Base-by-base conservation (phyloP, 2,797 vertebrate species). In the Pangasius sanitwongsei region DNA sequence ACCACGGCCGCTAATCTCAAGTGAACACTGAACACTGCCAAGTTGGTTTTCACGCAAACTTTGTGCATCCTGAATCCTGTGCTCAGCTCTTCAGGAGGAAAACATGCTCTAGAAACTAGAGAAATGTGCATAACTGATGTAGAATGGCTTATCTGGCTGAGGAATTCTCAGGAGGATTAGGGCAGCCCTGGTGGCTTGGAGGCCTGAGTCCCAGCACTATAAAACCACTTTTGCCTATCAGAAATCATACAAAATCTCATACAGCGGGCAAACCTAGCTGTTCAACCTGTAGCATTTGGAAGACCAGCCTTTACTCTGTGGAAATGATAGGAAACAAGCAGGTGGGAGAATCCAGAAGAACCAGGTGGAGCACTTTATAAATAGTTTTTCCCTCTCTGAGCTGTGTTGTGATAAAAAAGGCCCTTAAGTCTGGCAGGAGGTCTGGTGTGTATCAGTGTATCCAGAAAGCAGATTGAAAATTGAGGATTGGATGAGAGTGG, bases 151-250 rank as follows among this genome's bases (percentile, higher is more conserved):
- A 82, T 37, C 31, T 25, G 11, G 2, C 6, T 48, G 48, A 48
- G 48, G 48, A 48, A 4, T 50, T 70, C 65, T 31, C 11, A 85
- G 18, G 31, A 70, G 31, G 55, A 20, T 59, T 41, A 59, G 55
- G 20, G 55, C 34, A 59, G 55, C 31, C 81, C 25, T 31, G 59
- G 87, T 80, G 81, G 84, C 81, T 63, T 67, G 59, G 85, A 80
- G 25, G 15, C 2, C 28, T 15, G 0, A 23, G 50, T 16, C 87
- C 82, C 69, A 57, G 82, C 28, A 41, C 61, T 65, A 83, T 80
- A 86, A 90, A 87, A 84, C 48, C 86, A 86, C 70, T 91, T 88
- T 89, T 77, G 31, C 83, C 72, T 90, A 89, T 89, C 50, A 91
- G 86, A 91, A 87, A 90, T 85, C 80, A 88, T 61, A 86, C 69